Conservation (phyloP, 2,888 invertebrate genomes). For the Cephonodes hylas region DNA sequence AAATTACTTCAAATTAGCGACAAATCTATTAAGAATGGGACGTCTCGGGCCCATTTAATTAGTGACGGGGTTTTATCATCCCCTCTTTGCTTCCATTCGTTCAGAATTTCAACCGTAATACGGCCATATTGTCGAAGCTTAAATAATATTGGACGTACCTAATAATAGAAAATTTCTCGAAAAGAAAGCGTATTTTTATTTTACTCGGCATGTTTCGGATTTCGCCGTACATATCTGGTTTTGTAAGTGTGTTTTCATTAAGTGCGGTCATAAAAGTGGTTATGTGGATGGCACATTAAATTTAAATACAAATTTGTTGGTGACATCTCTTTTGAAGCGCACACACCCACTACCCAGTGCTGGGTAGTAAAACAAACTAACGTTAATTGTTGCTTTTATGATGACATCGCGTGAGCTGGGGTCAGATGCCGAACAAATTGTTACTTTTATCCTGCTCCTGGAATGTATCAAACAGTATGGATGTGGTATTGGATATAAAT, state of each 20-base stretch:
- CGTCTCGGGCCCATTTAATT: constrained; percentile 76
- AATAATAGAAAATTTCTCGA: constrained; percentile 42
- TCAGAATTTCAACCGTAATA: constrained; percentile 65
- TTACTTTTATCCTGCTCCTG: constrained; percentile 37
- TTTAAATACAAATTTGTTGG: constrained; percentile 49
- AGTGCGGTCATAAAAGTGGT: constrained; percentile 35
- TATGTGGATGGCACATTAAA: constrained; percentile 49
- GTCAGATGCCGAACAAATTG: constrained; percentile 64
- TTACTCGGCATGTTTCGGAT: constrained; percentile 9
- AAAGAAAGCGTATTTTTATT: constrained; percentile 15
- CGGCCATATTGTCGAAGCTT: constrained; percentile 68
- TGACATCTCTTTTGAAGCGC: constrained; percentile 69
- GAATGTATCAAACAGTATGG: constrained; percentile 20
- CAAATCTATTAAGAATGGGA: constrained; percentile 76
- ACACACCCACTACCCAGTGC: constrained; percentile 45
- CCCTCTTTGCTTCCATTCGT: constrained; percentile 67
- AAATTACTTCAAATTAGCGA: constrained; percentile 74
- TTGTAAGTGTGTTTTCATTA: constrained; percentile 33
- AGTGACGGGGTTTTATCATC: constrained; percentile 77
- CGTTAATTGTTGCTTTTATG: constrained; percentile 75
- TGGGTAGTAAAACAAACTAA: constrained; percentile 66
- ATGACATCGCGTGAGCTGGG: constrained; percentile 68
- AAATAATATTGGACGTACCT: constrained; percentile 61
- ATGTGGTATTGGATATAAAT: constrained; percentile 23
- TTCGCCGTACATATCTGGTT: constrained; percentile 32